phyloP scores from a whole-genome alignment of 2,797 vertebrate species.

The Aeoliscus strigatus region DNA sequence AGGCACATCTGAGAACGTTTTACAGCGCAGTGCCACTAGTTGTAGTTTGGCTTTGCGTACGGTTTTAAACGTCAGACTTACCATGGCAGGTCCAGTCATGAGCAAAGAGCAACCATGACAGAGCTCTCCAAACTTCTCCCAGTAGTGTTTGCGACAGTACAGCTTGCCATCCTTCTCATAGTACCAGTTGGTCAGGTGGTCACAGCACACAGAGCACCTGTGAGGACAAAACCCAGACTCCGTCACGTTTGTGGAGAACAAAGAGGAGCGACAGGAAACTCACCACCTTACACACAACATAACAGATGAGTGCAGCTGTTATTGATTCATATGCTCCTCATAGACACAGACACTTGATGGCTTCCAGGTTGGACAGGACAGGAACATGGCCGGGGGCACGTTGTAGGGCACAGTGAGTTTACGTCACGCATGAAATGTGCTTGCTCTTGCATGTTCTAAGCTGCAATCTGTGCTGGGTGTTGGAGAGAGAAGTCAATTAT shows the following conservation, averaged over 20 bases:
- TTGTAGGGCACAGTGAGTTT: conserved; percentile 25
- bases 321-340: not conserved
- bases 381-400: conserved; percentile 29
- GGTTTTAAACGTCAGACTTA: conserved; percentile 34
- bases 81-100: conserved; percentile 96
- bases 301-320: too few species aligned
- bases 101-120: conserved; percentile 94
- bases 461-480: conserved; percentile 1
- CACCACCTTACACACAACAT: not conserved
- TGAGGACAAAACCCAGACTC: conserved; percentile 10
- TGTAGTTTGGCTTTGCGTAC: too few species aligned
- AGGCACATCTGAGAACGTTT: too few species aligned
- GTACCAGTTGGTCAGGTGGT: conserved; percentile 94
- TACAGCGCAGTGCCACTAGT: too few species aligned
- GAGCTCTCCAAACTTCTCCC: conserved; percentile 90
- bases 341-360: too few species aligned
- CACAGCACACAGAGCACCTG: conserved; percentile 92
- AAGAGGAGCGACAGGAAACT: not conserved
- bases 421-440: conserved; percentile 17
- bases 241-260: conserved; percentile 11
- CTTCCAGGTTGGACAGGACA: too few species aligned
- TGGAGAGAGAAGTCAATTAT: not conserved
- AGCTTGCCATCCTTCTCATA: conserved; percentile 90
- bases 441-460: conserved; percentile 12
- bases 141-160: conserved; percentile 92